Evolutionary conservation across 2,888 invertebrate species (phyloP), one percentile per base, ranked within the genome.

Genomic region (Amphiduros pacificus): DNA sequence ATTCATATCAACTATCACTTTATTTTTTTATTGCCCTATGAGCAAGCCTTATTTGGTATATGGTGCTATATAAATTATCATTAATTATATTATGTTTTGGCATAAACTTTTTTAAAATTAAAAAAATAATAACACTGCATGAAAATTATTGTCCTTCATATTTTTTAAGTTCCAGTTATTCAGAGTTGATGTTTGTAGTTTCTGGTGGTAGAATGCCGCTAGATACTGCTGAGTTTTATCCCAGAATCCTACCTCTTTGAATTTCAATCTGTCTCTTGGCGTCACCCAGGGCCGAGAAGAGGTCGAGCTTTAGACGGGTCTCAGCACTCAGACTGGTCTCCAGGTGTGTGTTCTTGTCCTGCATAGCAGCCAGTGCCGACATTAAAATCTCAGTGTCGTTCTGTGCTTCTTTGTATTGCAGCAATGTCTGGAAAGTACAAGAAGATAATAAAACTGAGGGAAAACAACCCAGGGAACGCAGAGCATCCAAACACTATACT

Each of bases 241-340:
- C n/a, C n/a, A n/a, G 17, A 36, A 22, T 31, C 53, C 29, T 65
- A 80, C 81, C 76, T 71, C 76, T 73, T 66, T 79, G 76, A 64
- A 80, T 76, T 72, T 81, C 79, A 57, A 80, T 74, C 72, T 80
- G 77, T 64, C 80, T 67, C 66, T 94, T 94, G 70, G 93, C 94
- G 82, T 94, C 96, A 40, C 96, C 96, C 57, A 98, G 89, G 69
- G 97, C 97, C 69, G 94, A 93, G 85, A 98, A 95, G 78, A 99
- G 88, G 86, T 99, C 98, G 76, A 97, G 88, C 86, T 99, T 99
- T 84, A 98, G 91, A 76, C 96, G 89, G 72, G 96, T 99, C 87
- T 99, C 98, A 53, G 95, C 93, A 67, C 93, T 94, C 72, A 99
- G 88, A 78, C 93, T 92, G 79, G 91, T 91, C 85, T 98, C 95